Evolutionary conservation across 2,113 vertebrate species (phyloP), one percentile per base, ranked within the genome.

Genomic region (Stomatorhinus ivindoensis): DNA sequence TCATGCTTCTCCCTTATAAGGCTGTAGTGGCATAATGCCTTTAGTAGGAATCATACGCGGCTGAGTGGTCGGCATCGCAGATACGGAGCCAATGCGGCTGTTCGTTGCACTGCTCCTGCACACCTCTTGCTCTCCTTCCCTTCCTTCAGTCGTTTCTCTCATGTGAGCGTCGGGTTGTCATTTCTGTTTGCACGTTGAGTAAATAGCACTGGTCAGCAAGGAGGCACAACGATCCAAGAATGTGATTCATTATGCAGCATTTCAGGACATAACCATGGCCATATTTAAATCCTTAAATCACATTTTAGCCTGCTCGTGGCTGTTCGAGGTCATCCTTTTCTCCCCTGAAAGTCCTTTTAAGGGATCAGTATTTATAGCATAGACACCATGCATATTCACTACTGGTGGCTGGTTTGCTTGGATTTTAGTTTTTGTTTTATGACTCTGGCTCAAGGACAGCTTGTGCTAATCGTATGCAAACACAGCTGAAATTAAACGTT

Each of bases 1-100:
- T 93, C 92, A 90, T 90, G 88, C 90, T 88, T 82, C 73, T 87
- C 88, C 88, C 89, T 88, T 90, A 90, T 89, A 89, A 88, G 89
- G 89, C 85, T 35, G 21, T 15, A 47, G 80, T 84, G 48, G 48
- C 44, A 9, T 84, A 46, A 19, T 88, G 89, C 86, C 48, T 89
- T 76, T 48, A 50, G 24, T 48, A 27, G 73, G n/a, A 61, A 17
- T 88, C 35, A 8, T 47, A 65, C 11, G 42, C 69, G 58, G 88
- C 39, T 76, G 90, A 83, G 44, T 39, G 76, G 46, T 35, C 58
- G 65, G 55, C 27, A 31, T 11, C 10, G 21, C n/a, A 24, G 48
- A 44, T 50, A 65, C 48, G 76, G 69, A 82, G 50, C 48, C 24
- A 55, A 44, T 55, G 88, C 55, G 48, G 47, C 19, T 21, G 24